Base-by-base conservation (phyloP, 2,113 vertebrate species). In the Nansenia antarctica region DNA sequence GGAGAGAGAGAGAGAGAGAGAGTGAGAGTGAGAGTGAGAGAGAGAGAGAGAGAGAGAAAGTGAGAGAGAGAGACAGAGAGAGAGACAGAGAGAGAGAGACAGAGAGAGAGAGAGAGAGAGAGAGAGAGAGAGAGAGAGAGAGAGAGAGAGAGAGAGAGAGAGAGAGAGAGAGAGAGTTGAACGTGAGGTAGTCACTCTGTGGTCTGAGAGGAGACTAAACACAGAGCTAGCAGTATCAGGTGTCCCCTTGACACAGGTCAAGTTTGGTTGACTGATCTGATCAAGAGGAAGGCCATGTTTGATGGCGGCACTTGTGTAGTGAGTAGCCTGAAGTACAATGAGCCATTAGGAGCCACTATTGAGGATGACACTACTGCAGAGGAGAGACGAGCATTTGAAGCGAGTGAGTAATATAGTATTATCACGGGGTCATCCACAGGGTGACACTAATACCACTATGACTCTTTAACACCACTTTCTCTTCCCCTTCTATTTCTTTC, bases 221-320 rank as follows among this genome's bases (percentile, higher is more conserved):
- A 27, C 54, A 58, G 54, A n/a, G 29, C 27, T 31, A 31, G 29
- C 18, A 76, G 80, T 86, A 89, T 91, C 85, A 88, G 82, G 81
- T 87, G 82, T 84, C 82, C 83, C 84, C 89, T 91, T 72, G 73
- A 87, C 82, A 67, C 1, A 45, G 90, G 87, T 90, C 87, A 83
- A 88, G 88, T 82, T n/a, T 86, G 87, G 64, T 71, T 72, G 70
- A 73, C 68, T 83, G 84, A 85, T 88, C 84, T 72, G 70, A 42
- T 66, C 76, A 81, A 85, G 83, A 81, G 82, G 58, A 32, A n/a
- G 58, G 83, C 80, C 80, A 63, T 65, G 2, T 76, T 76, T 86
- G 88, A 91, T 86, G 79, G 83, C 76, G 35, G 70, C 84, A 82
- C 85, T 87, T 72, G 64, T 81, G 79, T 54, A 69, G 86, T 81